A percentile compares a stretch with the other conserved stretches of the same genome.
Conservation (phyloP, 1,140 invertebrate species). For the Drosophila saltans region DNA sequence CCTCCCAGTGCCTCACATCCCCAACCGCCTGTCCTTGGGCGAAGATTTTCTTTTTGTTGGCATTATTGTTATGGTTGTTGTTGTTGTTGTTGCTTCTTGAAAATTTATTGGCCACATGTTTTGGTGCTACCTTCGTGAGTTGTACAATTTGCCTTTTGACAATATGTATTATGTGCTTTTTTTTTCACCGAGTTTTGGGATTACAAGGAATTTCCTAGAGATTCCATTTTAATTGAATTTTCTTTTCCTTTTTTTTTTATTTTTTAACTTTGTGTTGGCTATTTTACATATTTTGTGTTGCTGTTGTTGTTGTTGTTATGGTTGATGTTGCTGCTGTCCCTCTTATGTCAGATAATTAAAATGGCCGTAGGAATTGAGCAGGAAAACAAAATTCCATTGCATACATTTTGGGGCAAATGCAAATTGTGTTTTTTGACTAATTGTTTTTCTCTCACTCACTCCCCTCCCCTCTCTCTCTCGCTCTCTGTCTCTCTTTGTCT, state of each 20-base stretch:
- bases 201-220: slow-evolving; percentile 77
- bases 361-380: slow-evolving; percentile 28
- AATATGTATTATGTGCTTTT: slow-evolving; percentile 62
- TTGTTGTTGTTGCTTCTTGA: slow-evolving; percentile 42
- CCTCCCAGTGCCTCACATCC: slow-evolving; percentile 16
- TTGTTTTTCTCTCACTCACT: slow-evolving; percentile 34
- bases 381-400: slow-evolving; percentile 41
- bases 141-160: slow-evolving; percentile 71
- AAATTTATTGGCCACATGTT: slow-evolving; percentile 79
- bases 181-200: slow-evolving; percentile 40
- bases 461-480: slow-evolving; percentile 24
- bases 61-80: slow-evolving; percentile 8
- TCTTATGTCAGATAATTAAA: slow-evolving; percentile 67
- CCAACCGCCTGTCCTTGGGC: neutral
- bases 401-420: slow-evolving; percentile 40
- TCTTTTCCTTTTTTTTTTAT: slow-evolving; percentile 36
- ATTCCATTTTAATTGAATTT: slow-evolving; percentile 80
- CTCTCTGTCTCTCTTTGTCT: neutral
- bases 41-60: slow-evolving; percentile 11
- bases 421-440: slow-evolving; percentile 36
- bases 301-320: slow-evolving; percentile 48
- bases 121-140: slow-evolving; percentile 73
- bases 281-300: slow-evolving; percentile 24
- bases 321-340: slow-evolving; percentile 47
- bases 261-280: slow-evolving; percentile 32